These are phyloP conservation scores for Poeciliopsis infans DNA, from an alignment of 2,797 vertebrate species.

Conservation along the genomic window DNA sequence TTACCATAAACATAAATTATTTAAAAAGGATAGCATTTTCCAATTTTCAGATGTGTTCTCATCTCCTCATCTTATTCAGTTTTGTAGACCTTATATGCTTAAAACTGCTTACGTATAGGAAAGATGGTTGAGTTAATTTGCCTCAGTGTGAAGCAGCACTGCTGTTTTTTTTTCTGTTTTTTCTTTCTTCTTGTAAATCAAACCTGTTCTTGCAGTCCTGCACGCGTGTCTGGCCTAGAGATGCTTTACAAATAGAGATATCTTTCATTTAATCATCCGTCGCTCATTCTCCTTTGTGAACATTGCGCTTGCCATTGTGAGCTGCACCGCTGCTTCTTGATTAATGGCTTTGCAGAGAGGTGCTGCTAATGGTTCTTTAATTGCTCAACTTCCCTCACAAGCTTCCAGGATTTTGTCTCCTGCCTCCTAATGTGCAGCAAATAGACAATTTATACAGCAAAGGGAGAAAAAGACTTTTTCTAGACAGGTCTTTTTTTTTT, in stretches of 20 bases:
- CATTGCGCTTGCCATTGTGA: slow-evolving; percentile 62
- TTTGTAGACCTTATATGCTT: neutral
- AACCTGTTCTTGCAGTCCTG: slow-evolving; percentile 31
- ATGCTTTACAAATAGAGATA: slow-evolving; percentile 66
- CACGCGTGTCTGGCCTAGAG: slow-evolving; percentile 35
- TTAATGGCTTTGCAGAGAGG: slow-evolving; percentile 79
- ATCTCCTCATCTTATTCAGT: neutral
- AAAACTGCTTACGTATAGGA: neutral
- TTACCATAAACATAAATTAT: neutral
- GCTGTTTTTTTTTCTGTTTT: slow-evolving; percentile 2
- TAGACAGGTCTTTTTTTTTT: slow-evolving; percentile 2
- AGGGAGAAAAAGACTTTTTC: slow-evolving; percentile 13
- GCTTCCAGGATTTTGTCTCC: slow-evolving; percentile 49
- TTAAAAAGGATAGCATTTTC: neutral
- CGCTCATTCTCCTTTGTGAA: slow-evolving; percentile 60
- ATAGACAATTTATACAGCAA: slow-evolving; percentile 33
- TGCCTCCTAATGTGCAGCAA: slow-evolving; percentile 37
- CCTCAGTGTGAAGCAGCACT: slow-evolving; percentile 13
- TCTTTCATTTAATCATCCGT: slow-evolving; percentile 67
- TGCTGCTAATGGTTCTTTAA: slow-evolving; percentile 81
- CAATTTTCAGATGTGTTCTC: neutral
- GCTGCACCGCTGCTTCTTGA: slow-evolving; percentile 63
- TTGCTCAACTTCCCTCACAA: slow-evolving; percentile 74
- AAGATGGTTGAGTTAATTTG: slow-evolving; percentile 19
- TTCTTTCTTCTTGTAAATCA: slow-evolving; percentile 34